A percentile compares a stretch with the other conserved stretches of the same genome.
These are phyloP conservation scores for Lampris incognitus DNA, from an alignment of 2,113 vertebrate genomes.

Conservation along the genomic window DNA sequence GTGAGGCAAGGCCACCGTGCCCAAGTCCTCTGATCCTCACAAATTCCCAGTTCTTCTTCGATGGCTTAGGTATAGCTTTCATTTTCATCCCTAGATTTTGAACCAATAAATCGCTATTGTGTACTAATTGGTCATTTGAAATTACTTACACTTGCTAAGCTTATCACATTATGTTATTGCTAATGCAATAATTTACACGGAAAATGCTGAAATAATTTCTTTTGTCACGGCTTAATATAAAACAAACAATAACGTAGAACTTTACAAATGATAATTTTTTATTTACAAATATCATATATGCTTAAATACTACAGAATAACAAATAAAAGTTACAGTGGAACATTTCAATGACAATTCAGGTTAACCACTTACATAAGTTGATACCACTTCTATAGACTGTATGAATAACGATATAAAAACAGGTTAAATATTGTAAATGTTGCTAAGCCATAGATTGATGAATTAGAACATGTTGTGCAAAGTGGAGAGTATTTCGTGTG, in stretches of 20 bases:
- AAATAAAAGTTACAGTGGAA: conserved; percentile 51
- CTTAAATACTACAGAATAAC: conserved; percentile 71
- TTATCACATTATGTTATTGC: no score
- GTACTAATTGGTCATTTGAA: no score
- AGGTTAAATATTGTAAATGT: conserved; percentile 33
- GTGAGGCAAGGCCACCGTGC: no score
- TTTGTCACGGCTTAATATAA: neutral
- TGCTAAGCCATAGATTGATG: conserved; percentile 10
- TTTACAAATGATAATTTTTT: conserved; percentile 66
- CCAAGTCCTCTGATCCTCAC: no score
- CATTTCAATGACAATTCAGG: neutral
- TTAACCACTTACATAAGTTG: neutral
- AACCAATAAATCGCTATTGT: no score
- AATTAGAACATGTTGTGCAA: neutral
- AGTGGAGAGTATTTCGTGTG: neutral
- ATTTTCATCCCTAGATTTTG: no score
- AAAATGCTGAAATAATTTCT: neutral
- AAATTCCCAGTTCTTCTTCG: no score
- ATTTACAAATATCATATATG: conserved; percentile 68
- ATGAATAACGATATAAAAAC: conserved; percentile 57
- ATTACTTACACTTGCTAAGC: no score
- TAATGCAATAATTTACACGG: no score
- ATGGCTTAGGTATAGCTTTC: no score
- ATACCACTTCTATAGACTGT: conserved; percentile 7
- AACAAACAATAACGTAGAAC: neutral